Percentiles rank a stretch among this genome's conserved stretches.
phyloP scores from a whole-genome alignment of 2,797 vertebrate genomes.

The Sebastes taczanowskii region DNA sequence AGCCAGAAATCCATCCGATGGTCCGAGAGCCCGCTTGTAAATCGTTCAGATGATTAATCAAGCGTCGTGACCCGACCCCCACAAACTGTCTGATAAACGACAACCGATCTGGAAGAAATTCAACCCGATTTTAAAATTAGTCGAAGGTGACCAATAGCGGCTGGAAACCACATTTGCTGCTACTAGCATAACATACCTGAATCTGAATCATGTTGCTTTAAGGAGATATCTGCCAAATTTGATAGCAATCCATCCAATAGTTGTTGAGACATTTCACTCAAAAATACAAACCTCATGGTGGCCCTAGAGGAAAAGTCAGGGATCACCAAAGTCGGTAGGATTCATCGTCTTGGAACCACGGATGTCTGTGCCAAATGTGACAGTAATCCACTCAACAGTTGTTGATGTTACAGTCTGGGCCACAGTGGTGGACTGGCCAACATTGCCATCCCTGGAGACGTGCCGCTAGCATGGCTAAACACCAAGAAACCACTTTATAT shows the following conservation, averaged over 20 bases:
- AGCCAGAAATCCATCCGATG: not conserved
- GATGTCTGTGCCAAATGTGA: not conserved
- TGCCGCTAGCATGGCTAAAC: not conserved
- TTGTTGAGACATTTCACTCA: no score
- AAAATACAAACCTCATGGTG: no score
- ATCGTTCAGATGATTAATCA: not conserved
- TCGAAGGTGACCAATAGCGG: no score
- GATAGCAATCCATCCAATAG: not conserved
- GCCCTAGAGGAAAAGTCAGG: no score
- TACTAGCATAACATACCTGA: not conserved
- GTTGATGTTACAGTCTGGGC: not conserved
- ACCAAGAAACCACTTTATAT: not conserved
- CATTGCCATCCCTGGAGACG: not conserved
- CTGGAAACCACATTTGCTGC: not conserved
- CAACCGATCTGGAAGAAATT: not conserved
- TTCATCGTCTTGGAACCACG: not conserved
- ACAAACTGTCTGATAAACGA: not conserved
- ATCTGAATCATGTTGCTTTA: not conserved
- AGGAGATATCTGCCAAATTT: not conserved
- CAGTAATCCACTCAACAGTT: not conserved
- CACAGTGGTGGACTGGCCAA: not conserved
- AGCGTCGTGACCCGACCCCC: not conserved
- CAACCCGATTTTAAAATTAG: no score
- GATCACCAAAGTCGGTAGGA: no score
- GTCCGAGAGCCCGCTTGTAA: not conserved